phyloP scores from a whole-genome alignment of 1,140 invertebrate species.

The Bradysia coprophila region DNA sequence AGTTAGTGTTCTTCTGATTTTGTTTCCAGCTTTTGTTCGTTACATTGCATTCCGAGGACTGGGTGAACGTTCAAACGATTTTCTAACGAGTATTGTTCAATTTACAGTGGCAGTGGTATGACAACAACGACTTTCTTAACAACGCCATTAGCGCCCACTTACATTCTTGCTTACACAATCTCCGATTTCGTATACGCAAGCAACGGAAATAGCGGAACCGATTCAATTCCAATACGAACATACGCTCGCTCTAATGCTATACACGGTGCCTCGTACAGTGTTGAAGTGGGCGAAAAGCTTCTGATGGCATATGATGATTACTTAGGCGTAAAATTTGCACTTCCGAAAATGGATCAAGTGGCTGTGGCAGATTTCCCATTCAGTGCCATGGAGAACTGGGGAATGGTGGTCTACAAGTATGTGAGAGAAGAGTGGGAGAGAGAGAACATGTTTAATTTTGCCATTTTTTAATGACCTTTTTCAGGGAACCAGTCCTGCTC shows the following conservation, averaged over 20 bases:
- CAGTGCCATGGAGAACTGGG: slow-evolving; percentile 3
- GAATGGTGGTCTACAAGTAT: slow-evolving; percentile 24
- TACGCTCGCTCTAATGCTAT: background rate
- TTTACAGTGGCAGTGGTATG: background rate
- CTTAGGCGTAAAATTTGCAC: background rate
- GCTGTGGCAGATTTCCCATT: slow-evolving; percentile 25
- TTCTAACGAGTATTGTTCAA: background rate
- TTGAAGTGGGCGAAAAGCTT: background rate
- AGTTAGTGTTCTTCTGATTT: background rate
- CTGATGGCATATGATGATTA: background rate
- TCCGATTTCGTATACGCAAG: background rate
- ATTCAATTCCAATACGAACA: background rate
- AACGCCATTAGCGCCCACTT: background rate
- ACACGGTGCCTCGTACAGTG: background rate
- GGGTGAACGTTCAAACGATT: background rate
- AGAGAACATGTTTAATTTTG: background rate
- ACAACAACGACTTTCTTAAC: background rate
- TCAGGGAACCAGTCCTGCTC: slow-evolving; percentile 13
- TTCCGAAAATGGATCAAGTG: background rate
- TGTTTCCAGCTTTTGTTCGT: background rate
- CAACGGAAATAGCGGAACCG: background rate
- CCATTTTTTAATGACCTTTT: too few relatives aligned
- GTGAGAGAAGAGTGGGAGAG: too few relatives aligned
- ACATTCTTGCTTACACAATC: background rate
- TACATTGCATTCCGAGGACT: background rate